Evolutionary conservation across 2,113 vertebrate species (phyloP).

Genomic region (Microtus ochrogaster): DNA sequence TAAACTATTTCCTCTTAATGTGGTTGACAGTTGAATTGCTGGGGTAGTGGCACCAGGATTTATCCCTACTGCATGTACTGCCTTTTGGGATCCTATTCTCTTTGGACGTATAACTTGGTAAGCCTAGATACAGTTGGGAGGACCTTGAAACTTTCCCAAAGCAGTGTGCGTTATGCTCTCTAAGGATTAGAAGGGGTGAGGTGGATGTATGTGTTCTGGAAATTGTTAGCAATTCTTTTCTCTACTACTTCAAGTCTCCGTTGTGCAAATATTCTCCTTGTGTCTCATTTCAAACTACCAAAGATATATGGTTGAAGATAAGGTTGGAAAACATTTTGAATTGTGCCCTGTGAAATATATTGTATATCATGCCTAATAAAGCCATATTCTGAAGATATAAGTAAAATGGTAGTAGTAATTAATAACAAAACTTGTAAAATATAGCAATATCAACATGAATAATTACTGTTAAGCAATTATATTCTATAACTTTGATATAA

Average conservation of each 20-base stretch:
- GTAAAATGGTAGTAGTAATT: neutral
- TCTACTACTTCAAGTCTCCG: neutral
- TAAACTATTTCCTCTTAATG: no score
- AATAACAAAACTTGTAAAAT: neutral
- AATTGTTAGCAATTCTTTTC: neutral
- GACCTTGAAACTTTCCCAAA: no score
- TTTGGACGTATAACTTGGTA: no score
- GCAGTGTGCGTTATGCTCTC: no score
- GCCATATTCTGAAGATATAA: neutral
- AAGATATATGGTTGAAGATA: neutral
- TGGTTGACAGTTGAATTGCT: no score
- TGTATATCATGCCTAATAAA: neutral
- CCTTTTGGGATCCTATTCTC: no score
- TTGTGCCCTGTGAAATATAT: neutral
- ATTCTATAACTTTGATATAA: neutral
- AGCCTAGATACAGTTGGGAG: no score
- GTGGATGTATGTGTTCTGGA: neutral
- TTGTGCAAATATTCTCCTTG: neutral
- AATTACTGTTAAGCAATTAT: neutral
- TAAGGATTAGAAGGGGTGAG: no score
- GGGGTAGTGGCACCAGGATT: no score
- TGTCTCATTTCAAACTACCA: constrained; percentile 46
- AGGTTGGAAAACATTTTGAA: neutral
- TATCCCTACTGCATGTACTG: no score
- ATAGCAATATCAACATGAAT: neutral